These are phyloP conservation scores for Cepaea hortensis DNA, from an alignment of 2,888 invertebrate genomes.

Conservation along the genomic window DNA sequence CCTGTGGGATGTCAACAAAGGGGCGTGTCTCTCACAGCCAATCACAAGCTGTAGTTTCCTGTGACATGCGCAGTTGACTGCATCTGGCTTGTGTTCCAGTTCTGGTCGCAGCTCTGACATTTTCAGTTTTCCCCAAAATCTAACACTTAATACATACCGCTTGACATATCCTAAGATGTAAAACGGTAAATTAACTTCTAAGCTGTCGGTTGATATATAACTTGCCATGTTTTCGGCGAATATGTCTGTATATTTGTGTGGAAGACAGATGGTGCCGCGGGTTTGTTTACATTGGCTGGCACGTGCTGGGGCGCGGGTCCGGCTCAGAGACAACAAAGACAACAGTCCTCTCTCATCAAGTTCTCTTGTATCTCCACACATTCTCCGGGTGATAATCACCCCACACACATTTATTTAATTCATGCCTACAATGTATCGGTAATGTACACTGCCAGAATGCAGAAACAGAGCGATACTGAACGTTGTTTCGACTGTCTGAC, in stretches of 20 bases:
- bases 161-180: background rate
- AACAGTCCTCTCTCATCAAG: background rate
- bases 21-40: background rate
- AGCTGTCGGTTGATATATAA: background rate
- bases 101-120: too few species aligned
- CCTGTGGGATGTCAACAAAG: background rate
- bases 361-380: too few species aligned
- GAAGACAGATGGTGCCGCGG: background rate
- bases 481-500: too few species aligned
- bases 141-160: background rate
- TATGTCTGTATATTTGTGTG: background rate
- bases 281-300: conserved; percentile 17
- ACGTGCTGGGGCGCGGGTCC: background rate
- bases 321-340: background rate
- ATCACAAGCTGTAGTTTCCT: background rate
- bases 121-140: background rate
- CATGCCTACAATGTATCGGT: too few species aligned
- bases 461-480: too few species aligned
- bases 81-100: too few species aligned
- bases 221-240: background rate
- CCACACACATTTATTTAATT: too few species aligned
- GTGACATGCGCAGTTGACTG: background rate
- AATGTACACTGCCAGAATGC: too few species aligned
- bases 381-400: too few species aligned
- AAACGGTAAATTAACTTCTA: too few species aligned